These are phyloP conservation scores for Eubucco bourcierii DNA, from an alignment of 2,113 vertebrate species.

Conservation along the genomic window DNA sequence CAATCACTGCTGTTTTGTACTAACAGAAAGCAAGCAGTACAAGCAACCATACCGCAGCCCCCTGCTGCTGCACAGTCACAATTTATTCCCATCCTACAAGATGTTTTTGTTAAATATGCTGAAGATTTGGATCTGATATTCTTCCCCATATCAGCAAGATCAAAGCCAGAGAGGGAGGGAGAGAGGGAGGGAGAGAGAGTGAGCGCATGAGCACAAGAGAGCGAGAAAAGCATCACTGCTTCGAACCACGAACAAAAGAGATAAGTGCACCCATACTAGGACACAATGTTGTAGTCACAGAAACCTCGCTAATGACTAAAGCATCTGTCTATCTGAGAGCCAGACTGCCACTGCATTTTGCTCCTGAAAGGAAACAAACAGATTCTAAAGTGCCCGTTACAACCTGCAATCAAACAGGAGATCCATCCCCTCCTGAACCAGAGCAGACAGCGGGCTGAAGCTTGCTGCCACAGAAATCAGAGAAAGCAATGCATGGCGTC, in stretches of 20 bases:
- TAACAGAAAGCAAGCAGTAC: neutral
- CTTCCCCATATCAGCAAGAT: constrained; percentile 49
- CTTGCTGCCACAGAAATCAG: neutral
- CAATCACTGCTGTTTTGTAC: neutral
- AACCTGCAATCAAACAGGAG: constrained; percentile 4
- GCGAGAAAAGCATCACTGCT: constrained; percentile 1
- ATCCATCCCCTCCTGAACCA: neutral
- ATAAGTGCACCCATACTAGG: constrained; percentile 32
- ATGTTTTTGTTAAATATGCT: constrained; percentile 38
- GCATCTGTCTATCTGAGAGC: neutral
- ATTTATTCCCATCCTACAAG: constrained; percentile 14
- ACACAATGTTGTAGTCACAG: constrained; percentile 36
- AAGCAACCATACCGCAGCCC: neutral
- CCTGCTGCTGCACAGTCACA: constrained; percentile 1
- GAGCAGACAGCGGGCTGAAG: neutral
- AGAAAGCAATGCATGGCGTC: neutral
- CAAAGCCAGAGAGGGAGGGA: neutral
- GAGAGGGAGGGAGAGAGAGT: neutral
- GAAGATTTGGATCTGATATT: constrained; percentile 37
- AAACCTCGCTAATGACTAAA: constrained; percentile 50
- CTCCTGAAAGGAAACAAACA: constrained; percentile 43
- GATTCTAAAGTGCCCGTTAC: neutral
- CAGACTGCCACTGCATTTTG: neutral
- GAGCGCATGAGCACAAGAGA: neutral
- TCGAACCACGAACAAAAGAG: constrained; percentile 67